Base-by-base conservation (phyloP, 2,888 invertebrate genomes). In the Panorpa germanica region DNA sequence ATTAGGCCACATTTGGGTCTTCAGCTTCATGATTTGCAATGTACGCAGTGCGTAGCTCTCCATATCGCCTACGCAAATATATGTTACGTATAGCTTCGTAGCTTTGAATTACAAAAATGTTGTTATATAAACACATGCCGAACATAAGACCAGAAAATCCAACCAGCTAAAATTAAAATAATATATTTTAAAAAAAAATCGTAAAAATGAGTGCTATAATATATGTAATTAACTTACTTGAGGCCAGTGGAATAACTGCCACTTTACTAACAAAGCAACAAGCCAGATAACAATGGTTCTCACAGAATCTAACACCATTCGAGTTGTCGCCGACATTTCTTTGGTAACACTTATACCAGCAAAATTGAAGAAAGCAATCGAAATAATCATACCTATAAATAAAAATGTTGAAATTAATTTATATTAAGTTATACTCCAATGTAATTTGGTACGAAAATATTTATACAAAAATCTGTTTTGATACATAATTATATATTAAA, bases 291-390 rank as follows among this genome's bases (percentile, higher is more conserved):
- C 65, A 25, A 91, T 59, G 0, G 88, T 86, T 38, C 91, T 59
- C n/a, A 83, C 61, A 29, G 78, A 80, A 49, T 91, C 90, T 26
- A 90, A 59, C 8, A 91, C 77, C 76, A 88, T 81, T 37, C 90
- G 63, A 3, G 85, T 83, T 0, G 86, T 88, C 2, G 93, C 90
- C 2, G 83, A 90, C 44, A 90, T 66, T 51, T 90, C 85, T 55
- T 91, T 93, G 1, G 90, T 86, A 4, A 95, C 81, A 45, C 80
- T 81, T 37, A 91, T 72, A 7, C 88, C 88, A 38, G 85, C 74
- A 52, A 82, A 91, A 52, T 86, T 90, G 60, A 91, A 91, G 56
- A 90, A 80, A 1, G 91, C 85, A 39, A 91, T 90, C 29, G 86
- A 86, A 14, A 85, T 45, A 13, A 81, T 61, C 3, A 78, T 83